Percentiles rank a stretch among this genome's conserved stretches.
Evolutionary conservation across 2,113 vertebrate species (phyloP).

Genomic region (Vulpes lagopus): DNA sequence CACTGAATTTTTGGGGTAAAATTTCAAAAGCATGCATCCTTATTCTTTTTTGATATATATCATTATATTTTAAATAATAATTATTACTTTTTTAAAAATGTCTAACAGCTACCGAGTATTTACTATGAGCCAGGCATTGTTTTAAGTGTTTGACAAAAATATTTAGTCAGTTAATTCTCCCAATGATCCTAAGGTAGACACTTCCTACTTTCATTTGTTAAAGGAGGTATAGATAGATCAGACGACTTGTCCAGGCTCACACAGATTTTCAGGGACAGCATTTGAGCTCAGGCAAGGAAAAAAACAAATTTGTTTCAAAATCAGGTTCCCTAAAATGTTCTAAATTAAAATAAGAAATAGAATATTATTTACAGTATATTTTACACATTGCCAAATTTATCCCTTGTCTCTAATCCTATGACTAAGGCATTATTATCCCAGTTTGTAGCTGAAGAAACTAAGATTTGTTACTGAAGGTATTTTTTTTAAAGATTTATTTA

Average conservation of each 20-base stretch:
- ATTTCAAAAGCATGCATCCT: neutral
- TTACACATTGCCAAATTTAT: slow-evolving; percentile 1
- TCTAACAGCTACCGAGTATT: neutral
- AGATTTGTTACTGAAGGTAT: neutral
- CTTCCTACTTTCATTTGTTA: neutral
- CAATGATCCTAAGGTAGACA: neutral
- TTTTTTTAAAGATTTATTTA: too few relatives aligned
- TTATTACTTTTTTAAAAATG: neutral
- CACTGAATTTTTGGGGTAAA: neutral
- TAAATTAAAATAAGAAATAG: slow-evolving; percentile 41
- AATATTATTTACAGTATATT: slow-evolving; percentile 1
- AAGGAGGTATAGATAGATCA: neutral
- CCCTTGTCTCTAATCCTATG: neutral
- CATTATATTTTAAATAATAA: neutral
- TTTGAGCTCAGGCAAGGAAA: neutral
- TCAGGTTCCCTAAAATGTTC: neutral
- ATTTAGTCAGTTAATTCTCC: neutral
- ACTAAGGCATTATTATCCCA: neutral
- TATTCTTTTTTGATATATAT: neutral
- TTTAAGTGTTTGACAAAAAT: neutral
- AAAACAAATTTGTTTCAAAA: slow-evolving; percentile 18
- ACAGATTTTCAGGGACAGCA: neutral
- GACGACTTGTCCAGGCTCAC: neutral
- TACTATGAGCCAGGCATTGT: neutral
- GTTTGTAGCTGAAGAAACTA: neutral